Base-by-base conservation (phyloP, 2,888 invertebrate genomes). In the Acleris literana region DNA sequence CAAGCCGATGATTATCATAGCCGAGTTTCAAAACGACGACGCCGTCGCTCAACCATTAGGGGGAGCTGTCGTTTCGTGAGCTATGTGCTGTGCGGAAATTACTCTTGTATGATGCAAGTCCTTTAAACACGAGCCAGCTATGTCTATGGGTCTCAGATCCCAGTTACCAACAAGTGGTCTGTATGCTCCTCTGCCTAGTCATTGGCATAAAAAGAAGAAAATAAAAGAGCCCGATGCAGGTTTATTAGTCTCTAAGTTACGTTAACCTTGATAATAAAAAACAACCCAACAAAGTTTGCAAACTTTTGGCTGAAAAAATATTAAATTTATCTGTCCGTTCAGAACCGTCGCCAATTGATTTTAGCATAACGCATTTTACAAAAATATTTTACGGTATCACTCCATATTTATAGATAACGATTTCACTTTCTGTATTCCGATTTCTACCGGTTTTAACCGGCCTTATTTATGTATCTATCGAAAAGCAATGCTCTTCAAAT, bases 1-100 rank as follows among this genome's bases (percentile, higher is more conserved):
- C 43, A 44, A 51, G 64, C 57, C 57, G 33, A 17, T 68, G 39
- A 69, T 71, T 65, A 68, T 43, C 65, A 69, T 68, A 66, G 66
- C 64, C 70, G 69, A 68, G 68, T 69, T 70, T 69, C 57, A 62
- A 68, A 63, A 63, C 60, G 33, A 64, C 60, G 22, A 46, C 51
- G n/a, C 48, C 46, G 52, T 52, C 39, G 54, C 43, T 59, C 29
- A 33, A n/a, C 53, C 49, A 53, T 68, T 63, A 55, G 29, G 33
- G 53, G 69, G n/a, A 77, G 76, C 75, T 76, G 76, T 77, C 70
- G 76, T 69, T 77, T 78, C 65, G 70, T 72, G 61, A 73, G 72
- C 68, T 72, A 75, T 74, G 70, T 73, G 70, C 69, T 69, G 69
- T 71, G 68, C 72, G 71, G 74, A 73, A 75, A 79, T 78, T 76